Base-by-base conservation (phyloP, 2,113 vertebrate genomes). In the Strigops habroptila region DNA sequence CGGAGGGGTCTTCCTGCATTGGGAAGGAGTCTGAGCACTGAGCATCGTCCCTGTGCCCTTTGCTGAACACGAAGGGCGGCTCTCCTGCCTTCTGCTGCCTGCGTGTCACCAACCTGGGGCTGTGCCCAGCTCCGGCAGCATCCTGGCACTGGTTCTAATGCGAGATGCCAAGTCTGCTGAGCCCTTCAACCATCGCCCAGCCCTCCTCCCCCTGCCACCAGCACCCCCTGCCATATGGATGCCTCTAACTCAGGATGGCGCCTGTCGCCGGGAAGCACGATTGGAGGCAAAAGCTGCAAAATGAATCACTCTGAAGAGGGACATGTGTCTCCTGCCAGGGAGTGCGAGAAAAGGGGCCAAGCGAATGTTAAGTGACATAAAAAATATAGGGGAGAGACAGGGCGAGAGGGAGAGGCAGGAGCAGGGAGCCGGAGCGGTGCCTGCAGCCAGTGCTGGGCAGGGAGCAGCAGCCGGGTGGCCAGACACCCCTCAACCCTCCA, bases 291-390 rank as follows among this genome's bases (percentile, higher is more conserved):
- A 39, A 82, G 89, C 65, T n/a, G 65, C 96, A 53, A 64, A 77
- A 88, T 94, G 91, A 95, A 95, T 94, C 91, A 52, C 76, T 83
- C 79, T 93, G 96, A 95, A 69, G 88, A 97, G 93, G 95, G 96
- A 94, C 96, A 92, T 97, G 97, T 97, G 97, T 97, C 97, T 97
- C 91, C 96, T 97, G 96, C 96, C 96, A 96, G 94, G 69, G 62
- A 93, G 94, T 11, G 62, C 53, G 65, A 77, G 77, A 90, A 69
- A 51, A 33, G 91, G 86, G 87, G 95, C 82, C 93, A 67, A 87
- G 82, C 10, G 86, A 96, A 87, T 41, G 81, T 51, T 52, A 53
- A 95, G 93, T 97, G 98, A 98, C 96, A 96, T 89, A 39, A 96
- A 90, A 93, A 95, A 79, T 82, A 91, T 91, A 70, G 79, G 62